phyloP scores from a whole-genome alignment of 1,140 invertebrate genomes.

The Ostrea edulis region DNA sequence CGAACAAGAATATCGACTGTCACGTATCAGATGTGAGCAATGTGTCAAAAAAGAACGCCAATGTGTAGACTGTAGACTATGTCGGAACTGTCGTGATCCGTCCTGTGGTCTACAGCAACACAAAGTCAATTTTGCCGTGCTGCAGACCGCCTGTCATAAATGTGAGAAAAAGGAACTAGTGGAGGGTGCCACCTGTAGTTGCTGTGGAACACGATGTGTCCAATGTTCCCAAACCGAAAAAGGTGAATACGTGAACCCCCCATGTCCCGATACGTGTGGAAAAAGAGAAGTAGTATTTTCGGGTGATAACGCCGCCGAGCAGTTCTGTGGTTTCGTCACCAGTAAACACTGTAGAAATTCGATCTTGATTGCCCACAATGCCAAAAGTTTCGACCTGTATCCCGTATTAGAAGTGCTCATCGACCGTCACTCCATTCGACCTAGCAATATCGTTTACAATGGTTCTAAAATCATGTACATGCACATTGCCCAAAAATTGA shows the following conservation, averaged over 20 bases:
- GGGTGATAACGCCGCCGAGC: background rate
- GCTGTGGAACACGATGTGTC: conserved; percentile 44
- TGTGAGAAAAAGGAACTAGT: conserved; percentile 36
- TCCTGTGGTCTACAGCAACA: conserved; percentile 48
- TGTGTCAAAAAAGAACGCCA: conserved; percentile 38
- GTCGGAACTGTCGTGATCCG: conserved; percentile 42
- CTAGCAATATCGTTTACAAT: background rate
- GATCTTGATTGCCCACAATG: conserved; percentile 44
- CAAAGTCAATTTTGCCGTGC: conserved; percentile 36
- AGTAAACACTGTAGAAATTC: conserved; percentile 27
- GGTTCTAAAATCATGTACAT: background rate
- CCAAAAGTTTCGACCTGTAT: conserved; percentile 47
- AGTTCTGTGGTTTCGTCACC: conserved; percentile 48
- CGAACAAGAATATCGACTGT: conserved; percentile 5
- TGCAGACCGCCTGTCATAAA: conserved; percentile 39
- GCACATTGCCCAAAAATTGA: conserved; percentile 33
- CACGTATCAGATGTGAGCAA: conserved; percentile 9
- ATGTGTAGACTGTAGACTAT: conserved; percentile 42
- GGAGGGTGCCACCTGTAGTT: conserved; percentile 1
- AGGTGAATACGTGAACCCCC: conserved; percentile 36
- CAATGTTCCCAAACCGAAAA: conserved; percentile 17
- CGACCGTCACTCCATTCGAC: conserved; percentile 47
- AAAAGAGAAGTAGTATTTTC: conserved; percentile 45
- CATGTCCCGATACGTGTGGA: conserved; percentile 47
- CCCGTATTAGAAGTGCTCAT: conserved; percentile 48